Percentiles rank a stretch among this genome's conserved stretches.
Evolutionary conservation across 2,113 vertebrate species (phyloP).

Genomic region (Ranitomeya imitator): DNA sequence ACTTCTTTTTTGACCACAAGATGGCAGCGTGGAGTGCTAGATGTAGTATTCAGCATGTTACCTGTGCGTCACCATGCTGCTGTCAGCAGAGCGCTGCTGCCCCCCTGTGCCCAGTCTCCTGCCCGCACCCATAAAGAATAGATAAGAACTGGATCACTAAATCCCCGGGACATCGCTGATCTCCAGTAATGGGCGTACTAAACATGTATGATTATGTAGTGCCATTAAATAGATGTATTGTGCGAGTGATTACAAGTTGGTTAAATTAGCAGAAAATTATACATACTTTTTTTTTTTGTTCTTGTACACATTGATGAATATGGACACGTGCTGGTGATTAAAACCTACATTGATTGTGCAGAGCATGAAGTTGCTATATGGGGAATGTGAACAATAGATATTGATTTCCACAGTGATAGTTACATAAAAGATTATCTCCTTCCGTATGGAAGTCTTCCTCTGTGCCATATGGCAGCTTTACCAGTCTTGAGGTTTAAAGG

Average conservation of each 20-base stretch:
- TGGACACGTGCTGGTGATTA: too few species aligned
- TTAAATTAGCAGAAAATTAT: too few species aligned
- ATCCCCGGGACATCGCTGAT: too few species aligned
- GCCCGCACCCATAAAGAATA: neutral
- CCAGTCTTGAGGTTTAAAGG: too few species aligned
- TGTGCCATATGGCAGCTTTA: too few species aligned
- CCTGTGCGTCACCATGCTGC: too few species aligned
- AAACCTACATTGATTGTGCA: neutral
- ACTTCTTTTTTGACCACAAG: neutral
- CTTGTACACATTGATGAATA: neutral
- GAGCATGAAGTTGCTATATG: neutral
- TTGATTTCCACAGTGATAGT: neutral
- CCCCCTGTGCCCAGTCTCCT: neutral
- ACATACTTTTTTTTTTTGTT: neutral
- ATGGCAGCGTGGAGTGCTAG: neutral
- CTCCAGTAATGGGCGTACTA: too few species aligned
- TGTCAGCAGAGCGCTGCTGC: too few species aligned
- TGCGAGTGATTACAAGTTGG: too few species aligned
- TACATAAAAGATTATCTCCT: neutral
- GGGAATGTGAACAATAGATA: conserved; percentile 18
- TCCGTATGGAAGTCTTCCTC: neutral
- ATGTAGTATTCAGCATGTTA: neutral
- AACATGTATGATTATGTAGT: too few species aligned
- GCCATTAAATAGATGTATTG: too few species aligned
- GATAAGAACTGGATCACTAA: too few species aligned